These are phyloP conservation scores for Drosophila sproati DNA, from an alignment of 1,140 invertebrate species.

Conservation along the genomic window DNA sequence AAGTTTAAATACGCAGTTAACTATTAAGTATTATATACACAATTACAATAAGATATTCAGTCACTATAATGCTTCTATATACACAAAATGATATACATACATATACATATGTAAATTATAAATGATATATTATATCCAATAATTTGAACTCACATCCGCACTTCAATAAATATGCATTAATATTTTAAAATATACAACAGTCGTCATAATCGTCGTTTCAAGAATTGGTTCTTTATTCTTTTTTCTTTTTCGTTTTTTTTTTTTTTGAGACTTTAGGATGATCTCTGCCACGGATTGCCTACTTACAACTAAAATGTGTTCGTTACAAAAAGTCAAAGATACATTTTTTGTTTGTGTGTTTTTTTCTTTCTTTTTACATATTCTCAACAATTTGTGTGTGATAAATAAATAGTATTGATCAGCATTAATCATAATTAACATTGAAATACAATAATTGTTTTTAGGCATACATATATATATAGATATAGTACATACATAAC, in stretches of 20 bases:
- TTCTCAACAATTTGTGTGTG: constrained; percentile 22
- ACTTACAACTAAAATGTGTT: constrained; percentile 66
- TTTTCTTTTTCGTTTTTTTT: background rate
- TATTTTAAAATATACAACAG: constrained; percentile 75
- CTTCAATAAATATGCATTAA: constrained; percentile 72
- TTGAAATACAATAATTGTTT: constrained; percentile 66
- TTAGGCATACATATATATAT: constrained; percentile 51
- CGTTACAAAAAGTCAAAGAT: constrained; percentile 56
- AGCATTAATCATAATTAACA: constrained; percentile 74
- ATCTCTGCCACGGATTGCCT: constrained; percentile 65
- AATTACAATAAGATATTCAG: constrained; percentile 82
- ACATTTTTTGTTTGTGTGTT: constrained; percentile 3
- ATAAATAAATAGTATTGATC: constrained; percentile 76
- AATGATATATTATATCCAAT: constrained; percentile 53
- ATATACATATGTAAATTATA: constrained; percentile 22
- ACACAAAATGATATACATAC: constrained; percentile 61
- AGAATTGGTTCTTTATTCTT: constrained; percentile 9
- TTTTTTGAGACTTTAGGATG: constrained; percentile 29
- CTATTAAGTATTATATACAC: constrained; percentile 82
- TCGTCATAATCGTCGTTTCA: constrained; percentile 44
- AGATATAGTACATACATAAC: constrained; percentile 50
- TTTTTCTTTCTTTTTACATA: constrained; percentile 20
- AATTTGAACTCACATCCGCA: constrained; percentile 54
- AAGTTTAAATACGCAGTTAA: constrained; percentile 78
- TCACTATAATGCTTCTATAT: constrained; percentile 81